These are phyloP conservation scores for Agrochola lychnidis DNA, from an alignment of 2,888 invertebrate species.

Conservation along the genomic window DNA sequence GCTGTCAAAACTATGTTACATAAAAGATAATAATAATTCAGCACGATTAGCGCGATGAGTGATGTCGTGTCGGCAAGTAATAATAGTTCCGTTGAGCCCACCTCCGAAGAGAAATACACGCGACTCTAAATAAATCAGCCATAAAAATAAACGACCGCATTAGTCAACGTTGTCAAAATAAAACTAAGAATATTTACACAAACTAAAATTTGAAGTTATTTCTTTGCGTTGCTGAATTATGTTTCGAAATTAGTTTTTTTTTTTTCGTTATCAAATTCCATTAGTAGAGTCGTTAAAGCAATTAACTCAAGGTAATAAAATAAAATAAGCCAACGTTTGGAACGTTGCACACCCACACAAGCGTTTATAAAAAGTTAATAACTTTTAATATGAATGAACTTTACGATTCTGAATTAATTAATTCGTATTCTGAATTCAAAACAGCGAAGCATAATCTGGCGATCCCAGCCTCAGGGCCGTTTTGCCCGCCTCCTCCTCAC, in stretches of 20 bases:
- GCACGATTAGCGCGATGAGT: slow-evolving; percentile 86
- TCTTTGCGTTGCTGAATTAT: slow-evolving; percentile 63
- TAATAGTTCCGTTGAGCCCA: slow-evolving; percentile 85
- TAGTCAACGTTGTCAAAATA: slow-evolving; percentile 90
- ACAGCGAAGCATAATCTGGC: slow-evolving; percentile 82
- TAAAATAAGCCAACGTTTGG: slow-evolving; percentile 61
- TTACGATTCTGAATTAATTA: slow-evolving; percentile 78
- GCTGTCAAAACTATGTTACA: slow-evolving; percentile 83
- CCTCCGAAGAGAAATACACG: slow-evolving; percentile 83
- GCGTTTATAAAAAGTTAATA: slow-evolving; percentile 74
- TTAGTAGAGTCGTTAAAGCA: slow-evolving; percentile 69
- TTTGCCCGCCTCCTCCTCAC: slow-evolving; percentile 68
- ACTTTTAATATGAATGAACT: slow-evolving; percentile 77
- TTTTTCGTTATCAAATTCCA: slow-evolving; percentile 65
- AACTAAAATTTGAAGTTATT: slow-evolving; percentile 71
- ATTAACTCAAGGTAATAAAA: slow-evolving; percentile 69
- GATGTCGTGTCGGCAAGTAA: slow-evolving; percentile 88
- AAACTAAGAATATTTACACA: slow-evolving; percentile 83
- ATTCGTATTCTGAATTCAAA: slow-evolving; percentile 82
- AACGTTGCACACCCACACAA: slow-evolving; percentile 62
- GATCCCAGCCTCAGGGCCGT: slow-evolving; percentile 74
- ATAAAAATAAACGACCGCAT: slow-evolving; percentile 89
- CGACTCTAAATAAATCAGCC: slow-evolving; percentile 86
- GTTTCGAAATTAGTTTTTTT: slow-evolving; percentile 64
- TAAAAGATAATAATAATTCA: slow-evolving; percentile 85